Base-by-base conservation (phyloP, 2,797 vertebrate species). In the Artibeus lituratus region DNA sequence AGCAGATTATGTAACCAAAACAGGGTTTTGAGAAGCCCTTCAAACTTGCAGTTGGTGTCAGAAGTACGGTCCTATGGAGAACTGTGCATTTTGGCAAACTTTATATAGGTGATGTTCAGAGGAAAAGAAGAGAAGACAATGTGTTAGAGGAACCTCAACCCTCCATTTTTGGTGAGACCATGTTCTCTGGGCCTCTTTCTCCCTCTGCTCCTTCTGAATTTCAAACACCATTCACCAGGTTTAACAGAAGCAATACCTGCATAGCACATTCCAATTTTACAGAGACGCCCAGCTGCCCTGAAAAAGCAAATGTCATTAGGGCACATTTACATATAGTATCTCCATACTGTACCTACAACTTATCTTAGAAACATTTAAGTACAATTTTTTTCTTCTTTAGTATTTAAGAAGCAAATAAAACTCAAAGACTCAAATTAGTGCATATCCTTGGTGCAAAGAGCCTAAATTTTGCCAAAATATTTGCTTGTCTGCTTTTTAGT, bases 211-310 rank as follows among this genome's bases (percentile, higher is more conserved):
- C 57, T 72, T 84, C 84, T 47, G 22, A 26, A 47, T 91, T 24
- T 35, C 76, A 72, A 70, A 67, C 62, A 94, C 51, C 73, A 95
- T 42, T 89, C 83, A 96, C 92, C 62, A 94, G 18, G 69, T 88
- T 86, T 95, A 94, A 96, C 89, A 94, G 39, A 78, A 74, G 11
- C 55, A 95, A 72, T 81, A 94, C 96, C 57, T 82, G 70, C 21
- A 51, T 8, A 87, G n/a, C 47, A 67, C 18, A 57, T 57, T 92
- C 94, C 78, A 32, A 93, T 87, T 47, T 77, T 47, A 81, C 55
- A 91, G 73, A 37, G 47, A 91, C 35, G 14, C 37, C 55, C 37
- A 76, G 11, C 8, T 35, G 4, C 67, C 19, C 85, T 62, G 35
- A 44, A 59, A 14, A 72, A 83, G 94, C 0, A 1, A 53, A 47